Percentiles rank a stretch among this genome's conserved stretches.
Conservation (phyloP, 2,797 vertebrate genomes). For the Xerus rutilus region DNA sequence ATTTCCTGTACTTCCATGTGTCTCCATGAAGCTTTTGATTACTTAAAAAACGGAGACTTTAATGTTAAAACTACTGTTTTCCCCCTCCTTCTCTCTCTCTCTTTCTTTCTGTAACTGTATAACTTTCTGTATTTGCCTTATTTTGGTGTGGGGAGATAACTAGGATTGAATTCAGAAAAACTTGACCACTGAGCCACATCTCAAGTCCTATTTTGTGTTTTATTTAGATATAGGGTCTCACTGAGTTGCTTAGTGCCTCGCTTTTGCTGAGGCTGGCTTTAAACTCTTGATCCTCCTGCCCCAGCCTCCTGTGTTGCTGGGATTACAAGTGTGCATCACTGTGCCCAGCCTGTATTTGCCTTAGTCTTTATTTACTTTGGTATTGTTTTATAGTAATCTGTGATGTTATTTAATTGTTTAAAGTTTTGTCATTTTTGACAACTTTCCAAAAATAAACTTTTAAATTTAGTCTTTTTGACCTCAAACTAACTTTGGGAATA, state of each 20-base stretch:
- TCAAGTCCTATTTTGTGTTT: too few species aligned
- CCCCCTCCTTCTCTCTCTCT: too few species aligned
- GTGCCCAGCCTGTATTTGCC: neutral
- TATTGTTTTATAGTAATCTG: neutral
- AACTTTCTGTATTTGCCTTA: neutral
- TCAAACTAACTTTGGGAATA: neutral
- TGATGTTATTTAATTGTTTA: neutral
- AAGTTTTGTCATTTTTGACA: neutral
- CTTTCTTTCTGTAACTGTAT: neutral
- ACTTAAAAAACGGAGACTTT: neutral
- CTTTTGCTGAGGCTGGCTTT: too few species aligned
- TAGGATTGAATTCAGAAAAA: too few species aligned
- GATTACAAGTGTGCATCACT: too few species aligned
- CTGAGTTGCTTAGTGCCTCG: too few species aligned
- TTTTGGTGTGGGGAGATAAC: too few species aligned
- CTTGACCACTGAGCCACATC: too few species aligned
- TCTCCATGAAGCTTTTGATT: neutral
- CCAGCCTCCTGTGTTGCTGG: too few species aligned
- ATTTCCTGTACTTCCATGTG: neutral
- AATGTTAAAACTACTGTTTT: neutral
- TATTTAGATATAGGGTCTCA: too few species aligned
- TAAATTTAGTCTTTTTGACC: neutral
- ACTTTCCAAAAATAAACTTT: neutral
- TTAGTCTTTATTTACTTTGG: neutral
- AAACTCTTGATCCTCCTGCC: too few species aligned